phyloP scores from a whole-genome alignment of 2,113 vertebrate genomes.

The Microcebus murinus region DNA sequence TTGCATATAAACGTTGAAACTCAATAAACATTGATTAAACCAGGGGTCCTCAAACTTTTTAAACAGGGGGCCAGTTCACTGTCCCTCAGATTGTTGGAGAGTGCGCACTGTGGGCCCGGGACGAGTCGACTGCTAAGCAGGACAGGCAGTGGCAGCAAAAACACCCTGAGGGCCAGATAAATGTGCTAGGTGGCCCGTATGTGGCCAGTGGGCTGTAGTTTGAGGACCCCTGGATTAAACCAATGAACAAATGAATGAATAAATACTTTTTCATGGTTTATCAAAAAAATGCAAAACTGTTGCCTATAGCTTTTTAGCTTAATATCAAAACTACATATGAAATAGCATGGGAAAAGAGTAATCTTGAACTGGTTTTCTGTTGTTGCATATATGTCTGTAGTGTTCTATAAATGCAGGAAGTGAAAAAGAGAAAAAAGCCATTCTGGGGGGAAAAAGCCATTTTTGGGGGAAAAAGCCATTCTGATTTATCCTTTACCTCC shows the following conservation, averaged over 20 bases:
- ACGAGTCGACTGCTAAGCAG: no score
- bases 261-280: background rate
- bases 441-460: background rate
- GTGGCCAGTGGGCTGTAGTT: no score
- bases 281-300: background rate
- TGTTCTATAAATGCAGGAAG: background rate
- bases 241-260: background rate
- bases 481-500: background rate
- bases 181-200: no score
- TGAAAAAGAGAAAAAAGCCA: background rate
- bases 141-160: no score
- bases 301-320: background rate
- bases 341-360: background rate
- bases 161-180: no score
- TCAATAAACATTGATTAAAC: background rate
- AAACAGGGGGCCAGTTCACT: no score
- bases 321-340: background rate
- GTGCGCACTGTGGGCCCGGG: no score
- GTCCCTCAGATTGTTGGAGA: no score
- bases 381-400: background rate
- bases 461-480: background rate
- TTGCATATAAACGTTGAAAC: background rate
- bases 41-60: background rate
- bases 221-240: background rate
- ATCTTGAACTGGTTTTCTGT: constrained; percentile 2